Evolutionary conservation across 2,888 invertebrate genomes (phyloP).

Genomic region (Cantharis flavilabris): DNA sequence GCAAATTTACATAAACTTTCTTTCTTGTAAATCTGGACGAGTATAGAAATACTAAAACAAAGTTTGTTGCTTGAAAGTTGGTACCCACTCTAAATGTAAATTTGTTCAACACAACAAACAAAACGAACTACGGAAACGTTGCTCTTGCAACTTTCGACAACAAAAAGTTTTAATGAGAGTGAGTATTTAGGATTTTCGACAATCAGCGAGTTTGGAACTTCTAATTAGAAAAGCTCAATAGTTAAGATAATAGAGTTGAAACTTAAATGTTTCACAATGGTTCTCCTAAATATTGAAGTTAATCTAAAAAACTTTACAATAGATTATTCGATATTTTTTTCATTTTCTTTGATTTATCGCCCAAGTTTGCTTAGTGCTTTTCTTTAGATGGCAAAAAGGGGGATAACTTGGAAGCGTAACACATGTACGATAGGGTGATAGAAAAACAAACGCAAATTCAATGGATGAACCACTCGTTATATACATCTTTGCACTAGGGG

Average conservation of each 20-base stretch:
- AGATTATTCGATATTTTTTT: slow-evolving; percentile 1
- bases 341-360: slow-evolving; percentile 26
- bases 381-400: slow-evolving; percentile 39
- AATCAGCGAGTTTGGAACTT: slow-evolving; percentile 31
- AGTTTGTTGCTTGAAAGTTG: slow-evolving; percentile 52
- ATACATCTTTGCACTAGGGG: slow-evolving; percentile 34
- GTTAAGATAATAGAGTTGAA: slow-evolving; percentile 7
- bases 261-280: background rate
- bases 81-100: slow-evolving; percentile 55
- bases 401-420: slow-evolving; percentile 37
- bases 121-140: slow-evolving; percentile 45
- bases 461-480: slow-evolving; percentile 37
- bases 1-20: slow-evolving; percentile 6
- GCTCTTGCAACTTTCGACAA: slow-evolving; percentile 36
- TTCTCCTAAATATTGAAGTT: background rate
- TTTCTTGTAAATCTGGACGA: slow-evolving; percentile 15
- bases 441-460: slow-evolving; percentile 39
- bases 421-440: slow-evolving; percentile 42
- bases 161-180: slow-evolving; percentile 37
- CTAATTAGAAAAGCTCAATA: slow-evolving; percentile 7
- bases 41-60: slow-evolving; percentile 21
- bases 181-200: slow-evolving; percentile 26
- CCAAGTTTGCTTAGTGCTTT: slow-evolving; percentile 43
- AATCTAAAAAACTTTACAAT: background rate
- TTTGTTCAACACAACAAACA: slow-evolving; percentile 44